phyloP scores from a whole-genome alignment of 2,888 invertebrate genomes.

The Drosophila setosimentum region DNA sequence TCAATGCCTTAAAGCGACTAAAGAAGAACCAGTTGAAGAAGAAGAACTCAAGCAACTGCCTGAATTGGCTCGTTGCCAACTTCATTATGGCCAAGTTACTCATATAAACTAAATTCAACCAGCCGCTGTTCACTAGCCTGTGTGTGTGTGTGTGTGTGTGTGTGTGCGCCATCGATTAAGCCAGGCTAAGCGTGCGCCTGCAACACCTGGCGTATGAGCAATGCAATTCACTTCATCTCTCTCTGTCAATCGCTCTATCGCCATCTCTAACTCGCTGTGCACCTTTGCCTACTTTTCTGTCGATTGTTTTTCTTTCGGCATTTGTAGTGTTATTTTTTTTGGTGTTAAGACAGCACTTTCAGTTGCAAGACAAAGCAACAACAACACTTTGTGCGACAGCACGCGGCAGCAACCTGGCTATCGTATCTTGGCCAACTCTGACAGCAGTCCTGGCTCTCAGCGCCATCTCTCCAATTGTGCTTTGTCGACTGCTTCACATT shows the following conservation, averaged over 20 bases:
- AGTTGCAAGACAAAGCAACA: constrained; percentile 51
- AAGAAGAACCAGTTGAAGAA: constrained; percentile 14
- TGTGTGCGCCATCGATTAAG: constrained; percentile 69
- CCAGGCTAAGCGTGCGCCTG: constrained; percentile 27
- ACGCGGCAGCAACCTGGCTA: constrained; percentile 22
- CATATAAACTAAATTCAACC: constrained; percentile 28
- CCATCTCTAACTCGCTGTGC: not conserved
- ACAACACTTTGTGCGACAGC: constrained; percentile 20
- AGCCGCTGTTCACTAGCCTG: constrained; percentile 29
- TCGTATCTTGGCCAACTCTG: constrained; percentile 5
- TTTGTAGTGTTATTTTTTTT: constrained; percentile 8
- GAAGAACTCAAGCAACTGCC: constrained; percentile 33
- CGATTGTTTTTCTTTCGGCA: constrained; percentile 10
- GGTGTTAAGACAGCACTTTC: constrained; percentile 59
- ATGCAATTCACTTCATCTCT: constrained; percentile 17
- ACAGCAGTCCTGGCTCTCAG: not conserved
- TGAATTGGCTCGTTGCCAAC: constrained; percentile 50
- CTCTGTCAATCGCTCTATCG: not conserved
- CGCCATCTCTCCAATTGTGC: constrained; percentile 1
- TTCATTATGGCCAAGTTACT: constrained; percentile 64
- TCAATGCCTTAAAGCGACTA: constrained; percentile 54
- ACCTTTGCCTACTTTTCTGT: not conserved
- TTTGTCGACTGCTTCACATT: constrained; percentile 7
- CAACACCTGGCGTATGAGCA: constrained; percentile 69
- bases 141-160: constrained; percentile 13